phyloP scores from a whole-genome alignment of 2,113 vertebrate genomes.

The Cacatua alba region DNA sequence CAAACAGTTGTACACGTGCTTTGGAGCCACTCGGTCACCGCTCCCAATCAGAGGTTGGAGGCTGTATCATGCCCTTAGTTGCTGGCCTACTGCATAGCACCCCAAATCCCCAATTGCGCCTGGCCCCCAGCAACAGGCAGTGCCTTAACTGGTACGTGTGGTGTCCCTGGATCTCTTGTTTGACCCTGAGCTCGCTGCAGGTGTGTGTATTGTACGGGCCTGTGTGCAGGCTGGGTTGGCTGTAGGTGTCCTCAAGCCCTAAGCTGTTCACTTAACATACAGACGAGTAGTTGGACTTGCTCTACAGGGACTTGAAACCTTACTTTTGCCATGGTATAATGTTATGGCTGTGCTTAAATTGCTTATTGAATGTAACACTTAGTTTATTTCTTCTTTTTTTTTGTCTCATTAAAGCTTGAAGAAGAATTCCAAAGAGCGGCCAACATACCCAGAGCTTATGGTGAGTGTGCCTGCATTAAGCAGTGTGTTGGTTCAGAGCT shows the following conservation, averaged over 20 bases:
- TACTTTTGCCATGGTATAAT: background rate
- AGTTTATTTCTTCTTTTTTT: background rate
- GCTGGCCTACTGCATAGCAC: background rate
- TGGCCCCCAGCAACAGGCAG: background rate
- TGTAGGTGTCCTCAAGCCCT: background rate
- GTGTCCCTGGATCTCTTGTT: background rate
- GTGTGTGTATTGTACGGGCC: background rate
- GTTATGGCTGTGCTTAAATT: background rate
- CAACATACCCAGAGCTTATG: slow-evolving; percentile 96
- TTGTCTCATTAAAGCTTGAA: slow-evolving; percentile 84
- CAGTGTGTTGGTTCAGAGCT: background rate
- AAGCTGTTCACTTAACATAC: background rate
- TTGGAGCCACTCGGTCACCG: background rate
- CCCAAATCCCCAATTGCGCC: background rate
- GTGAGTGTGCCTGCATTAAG: slow-evolving; percentile 74
- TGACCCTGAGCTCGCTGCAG: background rate
- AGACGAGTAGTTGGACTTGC: background rate
- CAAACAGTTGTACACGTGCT: slow-evolving; percentile 57
- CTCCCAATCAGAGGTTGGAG: background rate
- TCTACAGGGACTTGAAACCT: background rate
- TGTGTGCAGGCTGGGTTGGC: background rate
- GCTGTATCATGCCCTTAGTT: background rate
- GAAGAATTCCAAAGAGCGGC: slow-evolving; percentile 98
- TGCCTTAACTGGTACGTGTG: background rate
- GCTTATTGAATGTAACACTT: background rate